Percentiles rank a stretch among this genome's conserved stretches.
Evolutionary conservation across 2,113 vertebrate species (phyloP).

Genomic region (Cricetomys ansorgei): DNA sequence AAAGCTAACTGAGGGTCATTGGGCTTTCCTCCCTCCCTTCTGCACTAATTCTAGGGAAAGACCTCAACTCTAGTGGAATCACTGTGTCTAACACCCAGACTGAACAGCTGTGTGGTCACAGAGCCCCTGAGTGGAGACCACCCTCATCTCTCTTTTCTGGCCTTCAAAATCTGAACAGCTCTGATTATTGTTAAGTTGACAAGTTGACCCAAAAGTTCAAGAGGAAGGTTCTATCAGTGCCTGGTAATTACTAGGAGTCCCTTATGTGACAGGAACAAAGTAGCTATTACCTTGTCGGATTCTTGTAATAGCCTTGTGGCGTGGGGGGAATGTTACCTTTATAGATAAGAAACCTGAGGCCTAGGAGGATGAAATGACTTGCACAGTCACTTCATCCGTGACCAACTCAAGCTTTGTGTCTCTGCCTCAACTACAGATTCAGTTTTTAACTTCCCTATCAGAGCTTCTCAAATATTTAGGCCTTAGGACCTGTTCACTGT

Average conservation of each 20-base stretch:
- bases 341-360: not conserved
- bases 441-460: not conserved
- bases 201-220: conserved; percentile 6
- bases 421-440: not conserved
- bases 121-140: not conserved
- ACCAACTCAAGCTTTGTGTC: not conserved
- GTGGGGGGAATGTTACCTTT: not conserved
- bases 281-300: not conserved
- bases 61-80: not conserved
- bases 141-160: not conserved
- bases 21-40: not conserved
- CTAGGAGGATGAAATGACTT: not conserved
- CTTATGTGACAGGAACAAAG: conserved; percentile 9
- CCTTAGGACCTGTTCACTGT: not conserved
- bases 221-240: not conserved
- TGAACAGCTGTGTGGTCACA: not conserved
- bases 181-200: not conserved
- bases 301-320: not conserved
- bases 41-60: not conserved
- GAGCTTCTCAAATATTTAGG: not conserved
- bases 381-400: not conserved
- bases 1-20: not conserved
- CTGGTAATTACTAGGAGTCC: conserved; percentile 31
- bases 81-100: not conserved
- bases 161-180: not conserved